Evolutionary conservation across 2,888 invertebrate species (phyloP), one percentile per base, ranked within the genome.

Genomic region (Drosophila peninsularis): DNA sequence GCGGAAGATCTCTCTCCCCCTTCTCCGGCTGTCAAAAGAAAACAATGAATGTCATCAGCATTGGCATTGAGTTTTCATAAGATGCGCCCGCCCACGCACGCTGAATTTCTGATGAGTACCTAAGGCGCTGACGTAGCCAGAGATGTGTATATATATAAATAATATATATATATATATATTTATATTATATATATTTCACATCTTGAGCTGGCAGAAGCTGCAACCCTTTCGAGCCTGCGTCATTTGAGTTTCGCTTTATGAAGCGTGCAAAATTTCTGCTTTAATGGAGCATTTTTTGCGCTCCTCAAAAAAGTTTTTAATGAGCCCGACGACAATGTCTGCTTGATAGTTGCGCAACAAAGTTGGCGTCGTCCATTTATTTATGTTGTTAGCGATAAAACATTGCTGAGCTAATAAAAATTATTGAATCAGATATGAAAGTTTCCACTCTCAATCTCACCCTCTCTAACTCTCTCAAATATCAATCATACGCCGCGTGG

Each of bases 31-130:
- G 61, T 62, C 69, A 76, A 63, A 80, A 78, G 83, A 83, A 83
- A 86, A 84, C 83, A 84, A 84, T 88, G 87, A 88, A 83, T 83
- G 88, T 88, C 83, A 83, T 83, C 83, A 88, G 45, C 68, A 62
- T 50, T 66, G 80, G 75, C 88, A 82, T 80, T 78, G 86, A 83
- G 88, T 82, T 86, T 78, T 75, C 75, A 86, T 88, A 88, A 80
- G 83, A 86, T 55, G 72, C 73, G 65, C 63, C 80, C 73, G 65
- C 63, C 80, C 64, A 88, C 86, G 88, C 86, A 75, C 50, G 62
- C 58, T 78, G 83, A 86, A 88, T 83, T 69, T 69, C 50, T 82
- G 83, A 88, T 83, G 88, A 83, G 83, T 69, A 63, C 67, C 62
- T 49, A 55, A 78, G 49, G 45, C 78, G 66, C 74, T 62, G 71